Conservation (phyloP, 2,888 invertebrate species). For the Pyrrhia umbra region DNA sequence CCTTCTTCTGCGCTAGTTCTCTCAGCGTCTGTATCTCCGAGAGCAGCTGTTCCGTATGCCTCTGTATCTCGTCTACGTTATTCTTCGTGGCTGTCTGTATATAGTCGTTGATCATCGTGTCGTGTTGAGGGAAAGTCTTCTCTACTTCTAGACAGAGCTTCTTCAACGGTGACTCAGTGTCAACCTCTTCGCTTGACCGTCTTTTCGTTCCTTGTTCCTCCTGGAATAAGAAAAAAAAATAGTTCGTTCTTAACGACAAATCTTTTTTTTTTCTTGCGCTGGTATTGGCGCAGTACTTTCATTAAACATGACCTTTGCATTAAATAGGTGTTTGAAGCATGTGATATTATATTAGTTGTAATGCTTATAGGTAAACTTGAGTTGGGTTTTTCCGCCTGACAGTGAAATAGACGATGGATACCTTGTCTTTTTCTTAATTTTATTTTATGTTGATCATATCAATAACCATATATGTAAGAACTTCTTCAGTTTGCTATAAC, state of each 20-base stretch:
- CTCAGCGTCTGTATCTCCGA: slow-evolving; percentile 93
- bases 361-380: not conserved
- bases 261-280: slow-evolving; percentile 4
- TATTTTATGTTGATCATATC: no score
- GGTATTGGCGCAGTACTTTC: slow-evolving; percentile 5
- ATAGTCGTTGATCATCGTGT: slow-evolving; percentile 91
- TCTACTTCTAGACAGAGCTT: slow-evolving; percentile 88
- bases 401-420: not conserved
- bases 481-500: no score
- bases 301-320: slow-evolving; percentile 1
- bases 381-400: not conserved
- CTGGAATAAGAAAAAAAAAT: slow-evolving; percentile 66
- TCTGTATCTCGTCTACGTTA: slow-evolving; percentile 91
- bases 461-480: no score
- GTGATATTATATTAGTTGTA: not conserved
- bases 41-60: slow-evolving; percentile 92
- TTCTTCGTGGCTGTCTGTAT: slow-evolving; percentile 91
- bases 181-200: slow-evolving; percentile 82
- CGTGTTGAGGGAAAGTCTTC: slow-evolving; percentile 89
- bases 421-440: no score
- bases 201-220: slow-evolving; percentile 83
- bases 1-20: slow-evolving; percentile 94
- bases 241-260: not conserved
- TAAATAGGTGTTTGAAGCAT: not conserved
- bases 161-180: slow-evolving; percentile 85